Conservation (phyloP, 2,888 invertebrate species). For the Argyresthia albistria region DNA sequence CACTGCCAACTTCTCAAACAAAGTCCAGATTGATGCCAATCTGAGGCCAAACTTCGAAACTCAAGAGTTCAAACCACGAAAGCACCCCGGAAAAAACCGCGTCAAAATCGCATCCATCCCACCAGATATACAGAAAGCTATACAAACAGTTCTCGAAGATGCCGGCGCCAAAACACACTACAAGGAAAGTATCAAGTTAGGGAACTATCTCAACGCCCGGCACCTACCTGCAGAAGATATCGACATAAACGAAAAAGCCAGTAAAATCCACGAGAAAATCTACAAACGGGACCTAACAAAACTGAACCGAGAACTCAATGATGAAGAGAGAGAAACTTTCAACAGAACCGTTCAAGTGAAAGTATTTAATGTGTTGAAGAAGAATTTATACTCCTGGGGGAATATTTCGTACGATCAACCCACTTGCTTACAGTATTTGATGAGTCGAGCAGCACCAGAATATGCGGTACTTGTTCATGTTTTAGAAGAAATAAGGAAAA, state of each 20-base stretch:
- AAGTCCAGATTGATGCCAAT: slow-evolving; percentile 62
- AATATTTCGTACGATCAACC: slow-evolving; percentile 78
- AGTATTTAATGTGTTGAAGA: slow-evolving; percentile 70
- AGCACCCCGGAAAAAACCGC: slow-evolving; percentile 80
- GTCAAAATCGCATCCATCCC: slow-evolving; percentile 72
- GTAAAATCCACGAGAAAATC: slow-evolving; percentile 44
- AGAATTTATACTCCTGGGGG: slow-evolving; percentile 80
- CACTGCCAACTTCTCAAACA: slow-evolving; percentile 38
- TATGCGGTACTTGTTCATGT: slow-evolving; percentile 81
- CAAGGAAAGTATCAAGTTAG: slow-evolving; percentile 67
- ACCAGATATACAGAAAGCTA: slow-evolving; percentile 69
- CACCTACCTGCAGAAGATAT: slow-evolving; percentile 76
- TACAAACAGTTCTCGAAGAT: slow-evolving; percentile 70
- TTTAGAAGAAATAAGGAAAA: slow-evolving; percentile 79
- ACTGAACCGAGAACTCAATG: slow-evolving; percentile 24
- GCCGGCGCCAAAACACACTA: slow-evolving; percentile 67
- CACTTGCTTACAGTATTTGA: slow-evolving; percentile 79
- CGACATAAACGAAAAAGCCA: slow-evolving; percentile 55
- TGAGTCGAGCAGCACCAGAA: slow-evolving; percentile 80
- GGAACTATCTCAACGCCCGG: slow-evolving; percentile 74
- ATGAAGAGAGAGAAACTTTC: slow-evolving; percentile 43
- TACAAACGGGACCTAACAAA: slow-evolving; percentile 36
- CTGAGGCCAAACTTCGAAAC: slow-evolving; percentile 61
- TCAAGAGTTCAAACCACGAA: slow-evolving; percentile 74
- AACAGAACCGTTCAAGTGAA: slow-evolving; percentile 63